A percentile compares a stretch with the other conserved stretches of the same genome.
Evolutionary conservation across 2,113 vertebrate species (phyloP).

Genomic region (Cacatua alba): DNA sequence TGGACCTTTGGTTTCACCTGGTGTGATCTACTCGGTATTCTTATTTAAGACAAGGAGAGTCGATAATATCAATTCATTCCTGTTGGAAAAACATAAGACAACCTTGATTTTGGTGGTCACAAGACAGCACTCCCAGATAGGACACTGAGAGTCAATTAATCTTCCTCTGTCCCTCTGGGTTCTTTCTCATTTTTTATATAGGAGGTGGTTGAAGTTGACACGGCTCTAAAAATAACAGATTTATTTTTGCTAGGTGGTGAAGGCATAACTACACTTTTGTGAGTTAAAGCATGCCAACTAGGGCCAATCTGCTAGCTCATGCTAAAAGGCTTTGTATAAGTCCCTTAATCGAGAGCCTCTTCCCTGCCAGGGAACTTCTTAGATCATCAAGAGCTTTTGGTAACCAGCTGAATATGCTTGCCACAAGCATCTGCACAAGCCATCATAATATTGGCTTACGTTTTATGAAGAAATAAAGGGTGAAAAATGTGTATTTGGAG

Average conservation of each 20-base stretch:
- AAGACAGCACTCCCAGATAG: rapidly evolving
- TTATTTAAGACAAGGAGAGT: background rate
- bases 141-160: background rate
- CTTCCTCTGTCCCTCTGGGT: background rate
- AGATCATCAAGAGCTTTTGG: background rate
- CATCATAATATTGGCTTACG: background rate
- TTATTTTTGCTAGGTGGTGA: background rate
- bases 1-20: background rate
- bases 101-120: background rate
- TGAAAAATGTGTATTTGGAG: background rate
- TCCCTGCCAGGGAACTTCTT: background rate
- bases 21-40: background rate
- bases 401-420: background rate
- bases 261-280: background rate
- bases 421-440: background rate
- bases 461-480: background rate
- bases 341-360: background rate
- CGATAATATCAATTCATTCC: background rate
- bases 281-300: rapidly evolving
- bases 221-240: background rate
- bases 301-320: background rate
- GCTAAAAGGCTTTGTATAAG: background rate
- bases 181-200: background rate
- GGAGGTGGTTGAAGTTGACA: background rate
- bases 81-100: background rate